A percentile compares a stretch with the other conserved stretches of the same genome.
Conservation (phyloP, 2,797 vertebrate genomes). For the Muscicapa striata region DNA sequence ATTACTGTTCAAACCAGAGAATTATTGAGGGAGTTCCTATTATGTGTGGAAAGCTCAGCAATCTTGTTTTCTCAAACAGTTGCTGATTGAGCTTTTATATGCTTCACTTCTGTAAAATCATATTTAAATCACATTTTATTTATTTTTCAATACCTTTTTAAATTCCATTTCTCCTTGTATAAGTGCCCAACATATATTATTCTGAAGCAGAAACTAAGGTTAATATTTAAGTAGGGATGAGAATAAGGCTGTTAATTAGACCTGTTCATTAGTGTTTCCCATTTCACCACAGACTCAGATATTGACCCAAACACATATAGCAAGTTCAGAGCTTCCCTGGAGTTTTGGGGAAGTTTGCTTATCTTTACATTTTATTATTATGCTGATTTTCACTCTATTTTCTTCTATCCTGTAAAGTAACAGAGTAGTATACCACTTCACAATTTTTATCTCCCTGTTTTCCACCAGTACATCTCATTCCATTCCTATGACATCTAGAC, state of each 20-base stretch:
- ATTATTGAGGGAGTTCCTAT: slow-evolving; percentile 12
- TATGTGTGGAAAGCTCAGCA: background rate
- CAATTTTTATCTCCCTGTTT: background rate
- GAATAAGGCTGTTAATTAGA: background rate
- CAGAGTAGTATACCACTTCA: background rate
- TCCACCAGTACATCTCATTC: background rate
- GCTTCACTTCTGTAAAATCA: background rate
- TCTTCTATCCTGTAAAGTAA: background rate
- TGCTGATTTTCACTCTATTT: background rate
- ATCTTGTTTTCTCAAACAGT: background rate
- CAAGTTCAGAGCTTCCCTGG: background rate
- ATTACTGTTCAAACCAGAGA: background rate
- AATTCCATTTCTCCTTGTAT: background rate
- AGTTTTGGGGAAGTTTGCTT: background rate
- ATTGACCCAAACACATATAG: background rate
- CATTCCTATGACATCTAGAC: background rate
- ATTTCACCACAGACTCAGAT: background rate
- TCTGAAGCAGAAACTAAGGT: background rate
- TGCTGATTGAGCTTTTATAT: background rate
- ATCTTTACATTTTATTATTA: background rate
- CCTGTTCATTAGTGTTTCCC: background rate
- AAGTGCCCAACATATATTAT: background rate
- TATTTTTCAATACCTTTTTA: background rate
- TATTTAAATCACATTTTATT: background rate
- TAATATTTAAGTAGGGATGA: background rate